Base-by-base conservation (phyloP, 2,113 vertebrate genomes). In the Callipepla californica region DNA sequence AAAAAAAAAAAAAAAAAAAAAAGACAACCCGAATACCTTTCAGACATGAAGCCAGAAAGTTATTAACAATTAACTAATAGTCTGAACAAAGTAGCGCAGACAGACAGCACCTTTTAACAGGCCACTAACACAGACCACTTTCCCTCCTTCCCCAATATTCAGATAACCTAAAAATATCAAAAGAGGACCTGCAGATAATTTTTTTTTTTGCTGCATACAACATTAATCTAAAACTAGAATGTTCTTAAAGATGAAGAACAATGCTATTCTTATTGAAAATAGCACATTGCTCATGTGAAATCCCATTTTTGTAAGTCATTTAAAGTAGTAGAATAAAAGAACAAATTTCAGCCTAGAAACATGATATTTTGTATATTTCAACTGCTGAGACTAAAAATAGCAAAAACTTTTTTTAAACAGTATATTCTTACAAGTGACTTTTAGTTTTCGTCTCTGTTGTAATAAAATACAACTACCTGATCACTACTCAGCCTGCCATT, bases 401-500 rank as follows among this genome's bases (percentile, higher is more conserved):
- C 65, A 93, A 63, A 17, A 18, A 58, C 65, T 86, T 89, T 58
- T 55, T 93, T 74, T 55, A 89, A 93, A 57, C 75, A 88, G 79
- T 79, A 47, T 42, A 83, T 45, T 86, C 91, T 74, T 96, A 97
- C 92, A 98, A 98, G 97, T 96, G 93, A 94, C 95, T 97, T 93
- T 94, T 70, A 86, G 82, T 96, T 97, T 95, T 95, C 90, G 97
- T 97, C 58, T 59, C 61, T 38, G 23, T 40, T 63, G 25, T 85
- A 98, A 98, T 97, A 98, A 97, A 95, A 61, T 55, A 87, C 92
- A 96, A 85, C 91, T 89, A 91, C 92, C 90, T 95, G 94, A 72
- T 93, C 94, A 96, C 96, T 97, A 97, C 67, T 97, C 95, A 97
- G 95, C 42, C 93, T 96, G 80, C 77, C 90, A 96, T 75, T 95